Evolutionary conservation across 1,140 invertebrate genomes (phyloP).

Genomic region (Cydia pomonella): DNA sequence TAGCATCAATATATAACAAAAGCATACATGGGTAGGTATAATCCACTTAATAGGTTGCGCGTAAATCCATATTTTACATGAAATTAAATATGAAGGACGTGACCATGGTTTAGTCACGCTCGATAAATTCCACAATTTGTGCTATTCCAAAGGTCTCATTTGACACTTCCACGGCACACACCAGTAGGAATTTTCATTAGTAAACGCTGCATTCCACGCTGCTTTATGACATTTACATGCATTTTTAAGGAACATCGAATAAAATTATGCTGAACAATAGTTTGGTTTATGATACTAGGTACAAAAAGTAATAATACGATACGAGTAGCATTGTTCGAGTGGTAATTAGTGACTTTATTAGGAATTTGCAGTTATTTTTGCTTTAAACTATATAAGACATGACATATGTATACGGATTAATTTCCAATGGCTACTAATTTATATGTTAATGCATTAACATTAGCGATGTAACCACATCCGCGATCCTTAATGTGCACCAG

Average conservation of each 20-base stretch:
- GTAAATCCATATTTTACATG: not conserved
- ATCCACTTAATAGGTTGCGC: not conserved
- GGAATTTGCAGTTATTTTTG: not conserved
- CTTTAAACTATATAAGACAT: not conserved
- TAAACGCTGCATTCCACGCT: not conserved
- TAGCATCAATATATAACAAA: not conserved
- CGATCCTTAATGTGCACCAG: not conserved
- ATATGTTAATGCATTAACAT: not conserved
- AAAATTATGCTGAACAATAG: not conserved
- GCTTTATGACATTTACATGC: not conserved
- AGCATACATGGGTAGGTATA: not conserved
- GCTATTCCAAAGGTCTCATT: not conserved
- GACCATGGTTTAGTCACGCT: conserved; percentile 1
- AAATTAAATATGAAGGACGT: not conserved
- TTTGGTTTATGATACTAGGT: not conserved
- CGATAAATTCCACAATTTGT: not conserved
- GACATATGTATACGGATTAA: not conserved
- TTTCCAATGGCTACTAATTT: not conserved
- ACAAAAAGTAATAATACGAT: not conserved
- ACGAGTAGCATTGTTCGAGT: not conserved
- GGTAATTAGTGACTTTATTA: not conserved
- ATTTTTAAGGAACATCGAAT: not conserved
- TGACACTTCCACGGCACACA: not conserved
- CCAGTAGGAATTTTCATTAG: not conserved
- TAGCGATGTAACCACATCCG: not conserved